Evolutionary conservation across 2,888 invertebrate genomes (phyloP), one percentile per base, ranked within the genome.

Genomic region (Ernsta delagoae): DNA sequence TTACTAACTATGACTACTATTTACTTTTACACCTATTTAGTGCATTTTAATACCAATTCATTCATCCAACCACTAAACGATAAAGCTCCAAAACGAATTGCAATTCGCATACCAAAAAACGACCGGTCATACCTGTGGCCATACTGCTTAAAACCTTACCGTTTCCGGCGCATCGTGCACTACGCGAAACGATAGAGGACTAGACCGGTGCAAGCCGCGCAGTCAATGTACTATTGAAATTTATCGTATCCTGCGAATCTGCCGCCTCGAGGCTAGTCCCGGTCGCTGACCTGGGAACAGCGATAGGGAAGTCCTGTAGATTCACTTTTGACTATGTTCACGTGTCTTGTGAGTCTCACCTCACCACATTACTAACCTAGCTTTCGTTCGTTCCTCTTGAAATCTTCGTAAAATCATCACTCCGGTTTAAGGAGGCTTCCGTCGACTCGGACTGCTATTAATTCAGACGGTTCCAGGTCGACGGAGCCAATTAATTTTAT

Each of bases 141-240:
- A 48, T 65, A 65, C 57, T 57, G 63, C 41, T 59, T 63, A 59
- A 63, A 63, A 63, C 69, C 63, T 50, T 69, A 69, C 63, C 63
- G 69, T 69, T 69, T 69, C 68, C 68, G 68, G 57, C 62, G 67
- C 67, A 39, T 62, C 68, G 69, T 53, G 68, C 34, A n/a, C 66
- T 54, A 36, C 48, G 80, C 81, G 80, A 81, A 79, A 83, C 78
- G 75, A 77, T 75, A 75, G 73, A 78, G 73, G 78, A 74, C 77
- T 75, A 74, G 78, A 73, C 78, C 77, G 78, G 77, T 66, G 72
- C 71, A 79, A 79, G 82, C 79, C 78, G 79, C 82, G 81, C 85
- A 91, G 88, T 89, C 88, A 89, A 89, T 90, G 89, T 84, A 87
- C 88, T 88, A 89, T 90, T 91, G 90, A 91, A 92, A 90, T 90